These are phyloP conservation scores for Caenorhabditis sp. DNA, from an alignment of 2,888 invertebrate genomes.

Conservation along the genomic window DNA sequence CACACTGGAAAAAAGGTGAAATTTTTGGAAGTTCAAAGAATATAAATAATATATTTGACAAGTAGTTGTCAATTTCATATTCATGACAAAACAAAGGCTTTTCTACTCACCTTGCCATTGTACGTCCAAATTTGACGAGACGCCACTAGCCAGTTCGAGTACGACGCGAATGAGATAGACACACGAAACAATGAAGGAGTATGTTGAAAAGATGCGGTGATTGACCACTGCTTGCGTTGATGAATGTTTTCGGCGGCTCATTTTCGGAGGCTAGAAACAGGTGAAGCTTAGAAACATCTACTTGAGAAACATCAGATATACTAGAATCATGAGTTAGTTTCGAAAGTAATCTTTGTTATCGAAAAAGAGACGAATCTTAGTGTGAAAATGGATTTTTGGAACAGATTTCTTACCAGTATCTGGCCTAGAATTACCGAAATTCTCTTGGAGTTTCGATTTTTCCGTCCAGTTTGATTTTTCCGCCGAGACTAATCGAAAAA, in stretches of 20 bases:
- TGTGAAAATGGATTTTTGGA: too few relatives aligned
- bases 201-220: constrained; percentile 29
- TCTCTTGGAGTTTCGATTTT: too few relatives aligned
- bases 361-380: too few relatives aligned
- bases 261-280: not conserved
- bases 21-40: not conserved
- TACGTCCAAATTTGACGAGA: constrained; percentile 13
- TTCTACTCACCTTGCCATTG: constrained; percentile 25
- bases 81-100: not conserved
- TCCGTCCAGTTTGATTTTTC: too few relatives aligned
- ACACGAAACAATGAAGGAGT: constrained; percentile 30
- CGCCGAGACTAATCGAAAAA: too few relatives aligned
- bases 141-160: constrained; percentile 19
- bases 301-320: not conserved
- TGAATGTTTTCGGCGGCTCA: not conserved
- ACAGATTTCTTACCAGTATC: too few relatives aligned
- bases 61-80: constrained; percentile 2
- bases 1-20: constrained; percentile 23
- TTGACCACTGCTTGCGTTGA: not conserved
- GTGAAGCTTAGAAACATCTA: not conserved
- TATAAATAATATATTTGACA: not conserved
- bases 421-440: too few relatives aligned
- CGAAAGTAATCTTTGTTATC: too few relatives aligned
- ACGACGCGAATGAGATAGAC: constrained; percentile 31
- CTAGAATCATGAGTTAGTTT: too few relatives aligned